Evolutionary conservation across 2,113 vertebrate genomes (phyloP).

Genomic region (Spheniscus mendiculus): DNA sequence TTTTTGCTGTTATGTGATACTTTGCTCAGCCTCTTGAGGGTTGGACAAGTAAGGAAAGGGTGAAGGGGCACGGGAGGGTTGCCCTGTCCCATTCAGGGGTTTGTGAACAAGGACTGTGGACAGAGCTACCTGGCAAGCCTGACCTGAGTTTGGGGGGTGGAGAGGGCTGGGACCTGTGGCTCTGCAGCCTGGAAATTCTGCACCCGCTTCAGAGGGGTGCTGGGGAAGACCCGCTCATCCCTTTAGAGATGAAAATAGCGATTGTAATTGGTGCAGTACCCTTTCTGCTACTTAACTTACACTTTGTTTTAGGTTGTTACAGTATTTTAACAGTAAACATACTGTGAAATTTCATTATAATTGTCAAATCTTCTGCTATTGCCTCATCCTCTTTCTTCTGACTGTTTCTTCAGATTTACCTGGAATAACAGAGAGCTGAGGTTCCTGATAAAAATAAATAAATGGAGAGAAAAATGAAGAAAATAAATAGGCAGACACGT

Average conservation of each 20-base stretch:
- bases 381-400: not conserved
- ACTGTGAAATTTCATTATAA: not conserved
- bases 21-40: not conserved
- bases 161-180: not conserved
- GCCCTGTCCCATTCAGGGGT: not conserved
- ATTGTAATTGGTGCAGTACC: not conserved
- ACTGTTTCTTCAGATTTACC: not conserved
- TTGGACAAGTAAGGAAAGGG: not conserved
- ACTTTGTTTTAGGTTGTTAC: not conserved
- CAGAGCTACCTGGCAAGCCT: not conserved
- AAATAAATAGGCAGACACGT: not conserved
- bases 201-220: rapidly evolving
- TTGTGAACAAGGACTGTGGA: not conserved
- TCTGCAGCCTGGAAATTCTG: not conserved
- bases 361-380: not conserved
- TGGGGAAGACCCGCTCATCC: not conserved
- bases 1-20: not conserved
- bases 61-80: not conserved
- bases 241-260: not conserved
- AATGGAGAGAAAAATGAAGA: not conserved
- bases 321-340: not conserved
- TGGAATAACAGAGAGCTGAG: not conserved
- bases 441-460: not conserved
- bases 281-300: not conserved
- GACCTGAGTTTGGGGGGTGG: not conserved